phyloP scores from a whole-genome alignment of 2,797 vertebrate genomes.

The Sebastolobus altivelis region DNA sequence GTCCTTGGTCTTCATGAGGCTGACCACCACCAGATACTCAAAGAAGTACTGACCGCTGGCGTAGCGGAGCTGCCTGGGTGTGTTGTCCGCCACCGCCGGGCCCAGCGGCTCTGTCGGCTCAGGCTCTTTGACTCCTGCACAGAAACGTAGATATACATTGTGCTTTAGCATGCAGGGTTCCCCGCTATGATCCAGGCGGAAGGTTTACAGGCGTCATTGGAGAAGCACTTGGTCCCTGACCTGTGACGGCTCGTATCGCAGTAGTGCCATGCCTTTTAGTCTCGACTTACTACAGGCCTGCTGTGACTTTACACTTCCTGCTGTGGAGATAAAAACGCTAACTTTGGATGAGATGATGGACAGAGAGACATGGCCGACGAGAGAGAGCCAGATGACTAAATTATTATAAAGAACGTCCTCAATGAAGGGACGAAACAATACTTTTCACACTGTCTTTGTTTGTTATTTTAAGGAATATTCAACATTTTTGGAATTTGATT shows the following conservation, averaged over 20 bases:
- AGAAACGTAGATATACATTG: constrained; percentile 10
- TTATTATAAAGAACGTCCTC: neutral
- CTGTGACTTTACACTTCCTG: neutral
- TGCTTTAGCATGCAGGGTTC: neutral
- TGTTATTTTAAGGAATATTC: neutral
- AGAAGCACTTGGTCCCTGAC: neutral
- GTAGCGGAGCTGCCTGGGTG: constrained; percentile 74
- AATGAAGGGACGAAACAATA: neutral
- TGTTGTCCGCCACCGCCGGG: constrained; percentile 25
- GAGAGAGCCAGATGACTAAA: neutral
- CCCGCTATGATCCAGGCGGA: neutral
- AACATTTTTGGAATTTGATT: neutral
- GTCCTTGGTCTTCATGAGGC: constrained; percentile 87
- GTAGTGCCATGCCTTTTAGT: neutral
- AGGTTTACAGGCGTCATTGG: neutral
- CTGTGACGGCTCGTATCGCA: neutral
- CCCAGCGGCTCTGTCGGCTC: constrained; percentile 18
- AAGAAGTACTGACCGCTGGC: constrained; percentile 93
- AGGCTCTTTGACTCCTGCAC: constrained; percentile 57
- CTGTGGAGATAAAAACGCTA: neutral
- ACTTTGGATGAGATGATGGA: too few relatives aligned
- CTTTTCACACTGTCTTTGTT: neutral
- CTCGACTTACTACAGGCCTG: neutral
- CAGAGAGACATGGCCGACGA: too few relatives aligned
- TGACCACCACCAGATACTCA: constrained; percentile 96